Base-by-base conservation (phyloP, 2,888 invertebrate species). In the Oasisia sp. region DNA sequence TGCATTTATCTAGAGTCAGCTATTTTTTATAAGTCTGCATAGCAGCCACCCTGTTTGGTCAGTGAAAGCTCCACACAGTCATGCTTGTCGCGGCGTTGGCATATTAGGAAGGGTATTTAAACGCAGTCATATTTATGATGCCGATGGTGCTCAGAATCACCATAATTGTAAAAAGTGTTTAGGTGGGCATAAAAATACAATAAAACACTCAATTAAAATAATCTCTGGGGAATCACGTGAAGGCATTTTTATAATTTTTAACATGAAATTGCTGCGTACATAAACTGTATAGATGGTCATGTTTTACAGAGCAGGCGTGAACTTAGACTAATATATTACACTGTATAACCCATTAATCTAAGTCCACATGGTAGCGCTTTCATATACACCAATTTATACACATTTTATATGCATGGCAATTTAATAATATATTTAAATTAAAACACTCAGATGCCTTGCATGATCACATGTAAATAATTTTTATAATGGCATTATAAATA, bases 31-130 rank as follows among this genome's bases (percentile, higher is more conserved):
- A 74, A 74, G 74, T 74, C 74, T 74, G 27, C 74, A 74, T 74
- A 74, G 74, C 74, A 74, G 74, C 74, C 74, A 74, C 74, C 74
- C 74, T 74, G 74, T 74, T 74, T 74, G 74, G 74, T 74, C 74
- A 74, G 74, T 74, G 27, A 74, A 74, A 74, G 74, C 74, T 74
- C 74, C 74, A 74, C 74, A n/a, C 7, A 74, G 27, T 74, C 74
- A 74, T 74, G 74, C 27, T 27, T 74, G 74, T 74, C 27, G n/a
- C 27, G 7, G 74, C 27, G 74, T 74, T 74, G 27, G n/a, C 74
- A 74, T 74, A 74, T 74, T 74, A 74, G 74, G 74, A 74, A 74
- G 74, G 74, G 74, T 74, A 74, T 74, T 74, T 74, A 74, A 74
- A 74, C 27, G n/a, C n/a, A 5, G 27, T 27, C n/a, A 74, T n/a